A percentile compares a stretch with the other conserved stretches of the same genome.
Conservation (phyloP, 2,888 invertebrate species). For the Archips crataeganus region DNA sequence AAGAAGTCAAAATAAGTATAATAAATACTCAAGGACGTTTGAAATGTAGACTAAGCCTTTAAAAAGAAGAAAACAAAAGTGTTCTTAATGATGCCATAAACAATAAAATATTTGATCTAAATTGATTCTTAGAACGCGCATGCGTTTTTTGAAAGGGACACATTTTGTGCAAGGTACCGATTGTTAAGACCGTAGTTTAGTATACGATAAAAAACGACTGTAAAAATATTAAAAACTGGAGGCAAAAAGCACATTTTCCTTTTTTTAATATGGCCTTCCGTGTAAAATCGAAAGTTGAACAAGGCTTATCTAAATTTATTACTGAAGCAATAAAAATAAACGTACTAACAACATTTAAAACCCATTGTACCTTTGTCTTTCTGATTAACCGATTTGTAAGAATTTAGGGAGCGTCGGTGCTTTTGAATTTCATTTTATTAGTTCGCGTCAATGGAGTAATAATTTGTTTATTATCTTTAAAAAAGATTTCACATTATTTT, state of each 20-base stretch:
- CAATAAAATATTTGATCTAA: conserved; percentile 4
- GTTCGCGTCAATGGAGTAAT: conserved; percentile 7
- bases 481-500: background rate
- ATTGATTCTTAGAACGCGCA: background rate
- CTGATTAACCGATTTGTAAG: conserved; percentile 38
- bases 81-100: conserved; percentile 37
- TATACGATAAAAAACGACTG: background rate
- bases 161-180: background rate
- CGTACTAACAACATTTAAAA: background rate
- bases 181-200: conserved; percentile 32
- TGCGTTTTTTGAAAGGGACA: background rate
- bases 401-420: conserved; percentile 11
- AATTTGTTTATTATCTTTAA: background rate
- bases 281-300: conserved; percentile 57
- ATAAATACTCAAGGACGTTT: conserved; percentile 59
- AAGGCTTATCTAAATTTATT: conserved; percentile 41
- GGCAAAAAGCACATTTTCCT: conserved; percentile 2
- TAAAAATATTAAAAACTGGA: conserved; percentile 18
- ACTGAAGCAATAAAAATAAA: conserved; percentile 25
- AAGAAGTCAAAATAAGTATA: conserved; percentile 47
- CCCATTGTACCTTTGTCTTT: conserved; percentile 30
- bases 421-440: conserved; percentile 27
- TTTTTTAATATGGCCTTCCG: conserved; percentile 42
- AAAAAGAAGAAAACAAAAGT: conserved; percentile 43
- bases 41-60: conserved; percentile 58